A percentile compares a stretch with the other conserved stretches of the same genome.
phyloP scores from a whole-genome alignment of 2,113 vertebrate genomes.

The Apodemus sylvaticus region DNA sequence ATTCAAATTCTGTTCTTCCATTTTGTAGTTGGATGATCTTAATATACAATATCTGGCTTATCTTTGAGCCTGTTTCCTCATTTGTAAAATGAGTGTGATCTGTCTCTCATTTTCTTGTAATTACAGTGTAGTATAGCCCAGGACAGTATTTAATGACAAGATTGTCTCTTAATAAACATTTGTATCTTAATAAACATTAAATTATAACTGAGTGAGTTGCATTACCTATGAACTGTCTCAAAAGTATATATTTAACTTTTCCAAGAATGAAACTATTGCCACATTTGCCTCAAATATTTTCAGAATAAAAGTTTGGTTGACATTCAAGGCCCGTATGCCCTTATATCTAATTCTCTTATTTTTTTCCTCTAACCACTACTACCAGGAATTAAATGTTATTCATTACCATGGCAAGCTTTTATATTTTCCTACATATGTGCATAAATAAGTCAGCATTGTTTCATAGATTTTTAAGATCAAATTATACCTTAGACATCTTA shows the following conservation, averaged over 20 bases:
- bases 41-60: background rate
- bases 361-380: background rate
- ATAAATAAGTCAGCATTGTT: constrained; percentile 26
- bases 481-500: background rate
- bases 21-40: background rate
- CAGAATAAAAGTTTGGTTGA: background rate
- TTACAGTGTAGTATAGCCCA: background rate
- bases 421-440: background rate
- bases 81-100: background rate
- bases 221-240: constrained; percentile 23
- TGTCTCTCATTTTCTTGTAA: background rate
- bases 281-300: constrained; percentile 5
- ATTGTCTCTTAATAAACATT: background rate
- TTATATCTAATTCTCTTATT: background rate
- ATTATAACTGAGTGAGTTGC: constrained; percentile 28
- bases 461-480: background rate
- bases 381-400: constrained; percentile 12
- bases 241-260: background rate
- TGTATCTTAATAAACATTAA: background rate
- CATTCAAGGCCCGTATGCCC: background rate
- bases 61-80: background rate
- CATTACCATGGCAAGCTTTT: background rate
- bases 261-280: background rate
- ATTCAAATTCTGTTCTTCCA: constrained; percentile 14
- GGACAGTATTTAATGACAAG: background rate